Evolutionary conservation across 2,888 invertebrate genomes (phyloP).

Genomic region (Coecobrya sp.): DNA sequence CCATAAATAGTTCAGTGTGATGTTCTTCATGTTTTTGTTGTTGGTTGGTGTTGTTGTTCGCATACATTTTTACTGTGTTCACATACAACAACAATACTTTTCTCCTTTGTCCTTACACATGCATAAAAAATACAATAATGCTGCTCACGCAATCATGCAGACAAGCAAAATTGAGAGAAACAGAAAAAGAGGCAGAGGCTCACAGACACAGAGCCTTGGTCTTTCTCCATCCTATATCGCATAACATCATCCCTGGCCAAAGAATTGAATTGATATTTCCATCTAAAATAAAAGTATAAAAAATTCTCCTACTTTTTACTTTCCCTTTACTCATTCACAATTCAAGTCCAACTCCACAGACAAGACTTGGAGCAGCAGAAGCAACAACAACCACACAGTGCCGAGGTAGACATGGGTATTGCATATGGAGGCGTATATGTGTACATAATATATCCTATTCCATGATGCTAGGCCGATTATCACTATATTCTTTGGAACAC

Average conservation of each 20-base stretch:
- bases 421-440: no score
- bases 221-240: not conserved
- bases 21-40: constrained; percentile 52
- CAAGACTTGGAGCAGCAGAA: constrained; percentile 24
- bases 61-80: constrained; percentile 29
- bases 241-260: constrained; percentile 31
- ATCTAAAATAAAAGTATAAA: constrained; percentile 21
- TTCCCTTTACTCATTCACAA: constrained; percentile 33
- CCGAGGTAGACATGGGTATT: no score
- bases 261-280: constrained; percentile 53
- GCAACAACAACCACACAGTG: not conserved
- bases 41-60: constrained; percentile 46
- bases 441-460: not conserved
- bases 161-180: constrained; percentile 59
- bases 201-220: constrained; percentile 13
- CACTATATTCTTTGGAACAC: constrained; percentile 19
- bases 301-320: constrained; percentile 15
- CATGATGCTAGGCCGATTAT: constrained; percentile 14
- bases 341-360: not conserved
- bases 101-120: constrained; percentile 6
- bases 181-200: not conserved
- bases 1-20: constrained; percentile 77
- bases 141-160: constrained; percentile 73
- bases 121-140: constrained; percentile 70
- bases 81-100: constrained; percentile 10